phyloP scores from a whole-genome alignment of 2,113 vertebrate genomes.

The Bettongia penicillata region DNA sequence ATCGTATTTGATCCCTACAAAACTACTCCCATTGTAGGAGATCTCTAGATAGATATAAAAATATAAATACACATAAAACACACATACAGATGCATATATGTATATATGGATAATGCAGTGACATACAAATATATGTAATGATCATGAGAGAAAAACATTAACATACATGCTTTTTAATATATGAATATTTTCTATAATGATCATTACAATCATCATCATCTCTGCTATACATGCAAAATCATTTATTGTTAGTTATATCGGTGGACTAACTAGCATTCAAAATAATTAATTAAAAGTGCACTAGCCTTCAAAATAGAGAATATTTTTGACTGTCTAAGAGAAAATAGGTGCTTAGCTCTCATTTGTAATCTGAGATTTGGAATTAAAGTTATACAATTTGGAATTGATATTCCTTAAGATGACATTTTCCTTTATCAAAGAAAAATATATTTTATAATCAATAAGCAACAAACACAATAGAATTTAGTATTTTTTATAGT shows the following conservation, averaged over 20 bases:
- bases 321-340: neutral
- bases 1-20: neutral
- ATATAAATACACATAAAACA: neutral
- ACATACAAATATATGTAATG: too few relatives aligned
- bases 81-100: neutral
- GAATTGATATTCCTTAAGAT: neutral
- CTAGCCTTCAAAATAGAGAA: neutral
- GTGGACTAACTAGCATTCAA: neutral
- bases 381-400: neutral
- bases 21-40: neutral
- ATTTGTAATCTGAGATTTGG: neutral
- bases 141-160: too few relatives aligned
- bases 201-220: neutral
- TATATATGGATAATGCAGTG: neutral
- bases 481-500: neutral
- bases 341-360: neutral
- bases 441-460: neutral
- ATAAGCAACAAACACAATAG: neutral
- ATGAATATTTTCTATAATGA: neutral
- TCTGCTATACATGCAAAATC: neutral
- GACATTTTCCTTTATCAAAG: neutral
- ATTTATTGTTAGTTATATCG: neutral
- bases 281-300: neutral
- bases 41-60: too few relatives aligned
- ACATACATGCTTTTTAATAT: neutral